phyloP scores from a whole-genome alignment of 2,888 invertebrate species.

The Cephonodes hylas region DNA sequence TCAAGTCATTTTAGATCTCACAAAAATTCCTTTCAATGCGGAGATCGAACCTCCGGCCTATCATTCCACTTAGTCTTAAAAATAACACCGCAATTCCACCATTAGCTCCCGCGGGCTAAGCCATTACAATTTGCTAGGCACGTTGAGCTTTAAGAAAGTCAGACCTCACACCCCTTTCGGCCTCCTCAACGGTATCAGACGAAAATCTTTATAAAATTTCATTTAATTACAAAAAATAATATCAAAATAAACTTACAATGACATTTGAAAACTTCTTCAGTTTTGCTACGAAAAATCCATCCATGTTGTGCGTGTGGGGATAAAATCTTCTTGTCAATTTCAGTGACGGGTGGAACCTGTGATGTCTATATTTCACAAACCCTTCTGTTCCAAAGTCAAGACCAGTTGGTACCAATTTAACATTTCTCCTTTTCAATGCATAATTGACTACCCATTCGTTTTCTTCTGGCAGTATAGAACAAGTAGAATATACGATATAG shows the following conservation, averaged over 20 bases:
- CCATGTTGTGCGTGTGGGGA: conserved; percentile 99
- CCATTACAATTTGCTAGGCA: too few relatives aligned
- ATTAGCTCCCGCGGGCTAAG: too few relatives aligned
- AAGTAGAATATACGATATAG: conserved; percentile 98
- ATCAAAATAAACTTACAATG: conserved; percentile 59
- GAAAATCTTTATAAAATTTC: too few relatives aligned
- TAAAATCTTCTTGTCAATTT: conserved; percentile 95
- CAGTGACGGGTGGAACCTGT: conserved; percentile 94
- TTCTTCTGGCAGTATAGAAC: conserved; percentile 98
- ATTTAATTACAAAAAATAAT: not conserved
- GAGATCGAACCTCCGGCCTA: too few relatives aligned
- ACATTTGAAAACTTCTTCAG: conserved; percentile 96
- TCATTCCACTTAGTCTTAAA: too few relatives aligned
- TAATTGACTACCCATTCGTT: conserved; percentile 99
- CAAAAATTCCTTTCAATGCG: too few relatives aligned
- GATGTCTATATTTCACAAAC: conserved; percentile 92
- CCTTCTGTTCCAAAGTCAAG: conserved; percentile 98
- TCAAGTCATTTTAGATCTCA: too few relatives aligned
- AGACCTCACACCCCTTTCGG: too few relatives aligned
- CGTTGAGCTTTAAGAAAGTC: too few relatives aligned
- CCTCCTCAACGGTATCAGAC: too few relatives aligned
- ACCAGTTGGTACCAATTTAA: conserved; percentile 95
- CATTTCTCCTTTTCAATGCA: conserved; percentile 94
- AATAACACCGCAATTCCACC: too few relatives aligned
- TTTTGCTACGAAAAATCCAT: conserved; percentile 99